These are phyloP conservation scores for Mesoclemmys tuberculata DNA, from an alignment of 2,113 vertebrate species.

Conservation along the genomic window DNA sequence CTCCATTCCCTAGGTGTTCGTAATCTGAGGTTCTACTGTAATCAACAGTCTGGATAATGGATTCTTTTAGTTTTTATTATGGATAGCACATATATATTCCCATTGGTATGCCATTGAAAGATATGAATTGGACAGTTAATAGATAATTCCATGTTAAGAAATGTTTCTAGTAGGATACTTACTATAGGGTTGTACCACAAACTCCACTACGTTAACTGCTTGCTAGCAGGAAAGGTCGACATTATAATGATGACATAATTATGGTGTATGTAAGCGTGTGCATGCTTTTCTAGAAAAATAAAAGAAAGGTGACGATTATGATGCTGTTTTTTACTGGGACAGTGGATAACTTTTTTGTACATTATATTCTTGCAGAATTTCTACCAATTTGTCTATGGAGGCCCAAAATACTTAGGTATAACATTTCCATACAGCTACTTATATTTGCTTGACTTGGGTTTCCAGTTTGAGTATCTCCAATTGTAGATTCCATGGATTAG, in stretches of 20 bases:
- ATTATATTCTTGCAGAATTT: not conserved
- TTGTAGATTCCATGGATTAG: not conserved
- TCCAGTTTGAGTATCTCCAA: not conserved
- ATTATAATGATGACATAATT: not conserved
- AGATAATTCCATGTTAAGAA: not conserved
- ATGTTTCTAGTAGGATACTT: not conserved
- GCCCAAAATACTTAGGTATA: not conserved
- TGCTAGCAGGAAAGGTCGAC: not conserved
- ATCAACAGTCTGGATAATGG: not conserved
- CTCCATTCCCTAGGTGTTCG: too few relatives aligned
- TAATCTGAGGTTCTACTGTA: not conserved
- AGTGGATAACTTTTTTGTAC: not conserved
- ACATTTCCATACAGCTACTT: not conserved
- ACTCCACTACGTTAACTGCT: accelerated
- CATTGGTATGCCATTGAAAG: not conserved
- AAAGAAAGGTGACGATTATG: accelerated
- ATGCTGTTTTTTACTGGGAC: not conserved
- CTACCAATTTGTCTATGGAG: not conserved
- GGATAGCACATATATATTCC: not conserved
- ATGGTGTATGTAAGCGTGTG: accelerated
- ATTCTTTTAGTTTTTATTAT: not conserved
- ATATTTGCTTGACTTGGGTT: accelerated
- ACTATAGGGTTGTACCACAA: not conserved
- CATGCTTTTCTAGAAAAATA: not conserved
- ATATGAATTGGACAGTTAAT: not conserved